Evolutionary conservation across 2,797 vertebrate genomes (phyloP), one percentile per base, ranked within the genome.

Genomic region (Bradypodion pumilum): DNA sequence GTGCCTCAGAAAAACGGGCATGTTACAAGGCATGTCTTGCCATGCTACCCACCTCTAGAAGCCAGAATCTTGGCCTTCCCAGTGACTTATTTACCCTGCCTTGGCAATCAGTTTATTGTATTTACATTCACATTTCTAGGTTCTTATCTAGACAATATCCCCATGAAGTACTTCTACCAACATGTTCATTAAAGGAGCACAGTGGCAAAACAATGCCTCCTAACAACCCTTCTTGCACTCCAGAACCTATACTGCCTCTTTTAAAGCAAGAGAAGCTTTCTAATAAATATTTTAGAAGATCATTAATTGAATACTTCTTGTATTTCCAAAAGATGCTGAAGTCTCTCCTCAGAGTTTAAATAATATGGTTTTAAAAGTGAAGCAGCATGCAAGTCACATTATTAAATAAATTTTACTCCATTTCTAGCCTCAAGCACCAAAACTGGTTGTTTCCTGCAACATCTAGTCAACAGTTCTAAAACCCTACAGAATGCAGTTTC

Each of bases 331-430:
- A 63, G 19, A 84, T 16, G 63, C 15, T 46, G 9, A 44, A 44
- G 35, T 40, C 78, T 77, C 4, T 44, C 23, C n/a, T 65, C n/a
- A 35, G n/a, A 82, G n/a, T 69, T 75, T 74, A 74, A 85, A 42
- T 65, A 7, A 80, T 16, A n/a, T n/a, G n/a, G 74, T 59, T 74
- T 59, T 19, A 27, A 60, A 59, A 44, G 27, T 44, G 25, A 35
- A 56, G n/a, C 29, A 62, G 16, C 19, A 15, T 37, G 46, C 19
- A 44, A 44, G 27, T 62, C 65, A 62, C 8, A 35, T 21, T 42
- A 29, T 42, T 4, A 49, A 80, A 74, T 56, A 68, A 35, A 85
- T 29, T 29, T 19, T 44, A 21, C 70, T 44, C 32, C n/a, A 35
- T 59, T 23, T 75, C 29, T 44, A 42, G 15, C 27, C 13, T 75